A percentile compares a stretch with the other conserved stretches of the same genome.
Conservation (phyloP, 2,888 invertebrate species). For the Epiblema foenella region DNA sequence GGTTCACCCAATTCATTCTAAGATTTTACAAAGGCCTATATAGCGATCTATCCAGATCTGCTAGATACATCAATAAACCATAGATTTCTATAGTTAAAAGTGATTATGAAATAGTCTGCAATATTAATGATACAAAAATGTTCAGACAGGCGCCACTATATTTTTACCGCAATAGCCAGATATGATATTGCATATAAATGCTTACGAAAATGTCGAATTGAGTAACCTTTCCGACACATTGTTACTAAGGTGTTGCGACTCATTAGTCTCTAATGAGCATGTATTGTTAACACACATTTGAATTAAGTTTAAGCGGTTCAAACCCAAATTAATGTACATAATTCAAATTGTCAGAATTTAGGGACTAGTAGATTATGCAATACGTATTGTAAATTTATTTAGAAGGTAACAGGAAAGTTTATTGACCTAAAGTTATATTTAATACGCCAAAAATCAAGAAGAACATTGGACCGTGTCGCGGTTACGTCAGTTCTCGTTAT, state of each 20-base stretch:
- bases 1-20: background rate
- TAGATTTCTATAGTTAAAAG: background rate
- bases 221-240: conserved; percentile 8
- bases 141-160: conserved; percentile 24
- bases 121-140: conserved; percentile 18
- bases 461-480: conserved; percentile 9
- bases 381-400: background rate
- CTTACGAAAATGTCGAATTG: conserved; percentile 31
- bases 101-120: conserved; percentile 10
- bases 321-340: background rate
- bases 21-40: no score
- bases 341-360: no score
- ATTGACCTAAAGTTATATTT: background rate
- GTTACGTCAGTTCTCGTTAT: conserved; percentile 30
- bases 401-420: background rate
- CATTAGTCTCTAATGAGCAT: no score
- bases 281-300: background rate
- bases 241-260: conserved; percentile 1
- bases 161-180: conserved; percentile 16
- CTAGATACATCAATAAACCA: background rate
- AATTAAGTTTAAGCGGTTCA: background rate
- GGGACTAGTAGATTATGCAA: no score
- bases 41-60: no score
- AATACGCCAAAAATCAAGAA: conserved; percentile 1
- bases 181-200: conserved; percentile 27